Conservation (phyloP, 2,113 vertebrate species). For the Hippoglossus stenolepis region DNA sequence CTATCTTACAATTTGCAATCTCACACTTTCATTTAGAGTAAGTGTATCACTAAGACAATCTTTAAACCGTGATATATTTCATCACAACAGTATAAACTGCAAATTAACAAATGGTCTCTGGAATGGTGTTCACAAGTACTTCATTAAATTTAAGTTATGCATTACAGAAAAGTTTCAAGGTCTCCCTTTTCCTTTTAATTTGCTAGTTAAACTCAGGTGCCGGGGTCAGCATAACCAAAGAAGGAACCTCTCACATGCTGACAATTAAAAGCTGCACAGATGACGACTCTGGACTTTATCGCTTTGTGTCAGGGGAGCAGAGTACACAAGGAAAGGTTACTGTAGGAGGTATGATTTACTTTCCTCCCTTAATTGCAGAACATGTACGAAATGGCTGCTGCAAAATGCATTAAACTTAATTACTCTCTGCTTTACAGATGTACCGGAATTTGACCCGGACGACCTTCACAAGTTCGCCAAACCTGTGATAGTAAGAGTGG, state of each 20-base stretch:
- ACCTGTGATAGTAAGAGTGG: slow-evolving; percentile 85
- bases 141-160: neutral
- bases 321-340: slow-evolving; percentile 77
- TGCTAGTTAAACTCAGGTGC: slow-evolving; percentile 77
- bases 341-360: slow-evolving; percentile 69
- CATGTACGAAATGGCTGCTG: neutral
- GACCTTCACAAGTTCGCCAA: slow-evolving; percentile 83
- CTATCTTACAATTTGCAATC: neutral
- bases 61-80: neutral
- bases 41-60: neutral
- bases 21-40: neutral
- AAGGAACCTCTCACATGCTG: slow-evolving; percentile 79
- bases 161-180: neutral
- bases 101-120: no score
- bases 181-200: slow-evolving; percentile 1
- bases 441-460: slow-evolving; percentile 84
- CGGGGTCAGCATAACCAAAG: slow-evolving; percentile 74
- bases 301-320: slow-evolving; percentile 78
- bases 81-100: no score
- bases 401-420: slow-evolving; percentile 5
- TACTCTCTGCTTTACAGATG: slow-evolving; percentile 73
- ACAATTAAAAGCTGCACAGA: slow-evolving; percentile 74
- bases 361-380: neutral
- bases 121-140: neutral
- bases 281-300: slow-evolving; percentile 81